These are phyloP conservation scores for Neoniphon sammara DNA, from an alignment of 2,797 vertebrate genomes.

Conservation along the genomic window DNA sequence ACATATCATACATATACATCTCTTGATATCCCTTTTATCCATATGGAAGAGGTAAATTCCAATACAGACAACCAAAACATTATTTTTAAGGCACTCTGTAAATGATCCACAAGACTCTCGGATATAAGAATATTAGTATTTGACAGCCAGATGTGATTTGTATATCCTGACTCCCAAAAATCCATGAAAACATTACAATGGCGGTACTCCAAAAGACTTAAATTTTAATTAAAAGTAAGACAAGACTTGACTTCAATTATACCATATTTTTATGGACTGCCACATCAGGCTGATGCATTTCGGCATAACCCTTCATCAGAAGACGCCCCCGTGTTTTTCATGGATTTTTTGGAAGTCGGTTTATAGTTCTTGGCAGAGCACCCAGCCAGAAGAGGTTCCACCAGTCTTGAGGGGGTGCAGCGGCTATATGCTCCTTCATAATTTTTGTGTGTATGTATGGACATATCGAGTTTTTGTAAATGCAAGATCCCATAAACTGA, in stretches of 20 bases:
- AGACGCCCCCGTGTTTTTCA: conserved; percentile 1
- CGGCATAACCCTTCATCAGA: conserved; percentile 3
- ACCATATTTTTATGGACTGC: neutral
- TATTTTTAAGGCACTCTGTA: neutral
- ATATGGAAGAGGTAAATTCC: neutral
- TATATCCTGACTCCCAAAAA: conserved; percentile 1
- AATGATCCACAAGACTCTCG: neutral
- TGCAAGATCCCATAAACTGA: too few species aligned
- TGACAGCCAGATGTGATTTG: conserved; percentile 24
- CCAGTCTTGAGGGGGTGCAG: neutral
- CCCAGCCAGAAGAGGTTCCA: neutral
- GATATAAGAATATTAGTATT: neutral
- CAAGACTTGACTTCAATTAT: neutral
- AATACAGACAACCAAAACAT: neutral
- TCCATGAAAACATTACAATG: neutral
- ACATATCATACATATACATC: too few species aligned
- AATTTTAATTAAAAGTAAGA: conserved; percentile 17
- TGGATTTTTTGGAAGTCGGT: neutral
- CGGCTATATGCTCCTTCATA: neutral
- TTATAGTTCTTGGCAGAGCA: conserved; percentile 12
- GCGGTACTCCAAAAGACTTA: neutral
- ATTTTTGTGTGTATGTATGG: neutral
- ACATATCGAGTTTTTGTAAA: too few species aligned
- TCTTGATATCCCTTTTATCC: neutral
- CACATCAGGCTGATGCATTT: conserved; percentile 1